These are phyloP conservation scores for Parazoanthus atlanticus DNA, from an alignment of 92 coral and sea anemone species.

Conservation along the genomic window DNA sequence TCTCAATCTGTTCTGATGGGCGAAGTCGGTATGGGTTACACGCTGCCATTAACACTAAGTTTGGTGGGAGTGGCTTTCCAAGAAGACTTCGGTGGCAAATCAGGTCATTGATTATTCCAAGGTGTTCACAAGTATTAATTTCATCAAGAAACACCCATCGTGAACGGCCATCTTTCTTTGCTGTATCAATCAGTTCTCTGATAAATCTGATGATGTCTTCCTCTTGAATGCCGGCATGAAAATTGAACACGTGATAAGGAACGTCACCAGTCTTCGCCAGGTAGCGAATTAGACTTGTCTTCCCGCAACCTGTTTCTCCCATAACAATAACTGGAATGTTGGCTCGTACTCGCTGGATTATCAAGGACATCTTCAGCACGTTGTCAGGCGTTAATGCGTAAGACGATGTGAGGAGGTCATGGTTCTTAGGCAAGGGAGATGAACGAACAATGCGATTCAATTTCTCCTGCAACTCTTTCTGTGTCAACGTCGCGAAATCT, in stretches of 20 bases:
- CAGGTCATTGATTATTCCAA: conserved; percentile 85
- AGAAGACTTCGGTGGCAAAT: conserved; percentile 82
- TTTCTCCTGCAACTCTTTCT: conserved; percentile 76
- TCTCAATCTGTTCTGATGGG: conserved; percentile 73
- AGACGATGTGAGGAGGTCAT: conserved; percentile 32
- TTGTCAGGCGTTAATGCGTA: conserved; percentile 97
- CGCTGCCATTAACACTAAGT: conserved; percentile 90
- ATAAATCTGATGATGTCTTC: conserved; percentile 67
- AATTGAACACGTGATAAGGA: conserved; percentile 75
- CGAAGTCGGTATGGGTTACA: conserved; percentile 98
- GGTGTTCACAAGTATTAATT: conserved; percentile 71
- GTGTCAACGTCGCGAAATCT: conserved; percentile 75
- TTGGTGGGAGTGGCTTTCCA: conserved; percentile 75
- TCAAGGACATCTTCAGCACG: conserved; percentile 89
- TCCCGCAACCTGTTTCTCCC: conserved; percentile 99
- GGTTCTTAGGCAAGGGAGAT: conserved; percentile 45
- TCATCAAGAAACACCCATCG: conserved; percentile 75
- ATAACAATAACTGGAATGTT: conserved; percentile 87
- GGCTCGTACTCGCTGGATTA: conserved; percentile 90
- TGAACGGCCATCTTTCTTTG: conserved; percentile 51
- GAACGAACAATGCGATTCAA: conserved; percentile 80
- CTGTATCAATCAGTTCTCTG: conserved; percentile 48
- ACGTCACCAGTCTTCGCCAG: conserved; percentile 82
- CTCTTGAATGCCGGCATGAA: conserved; percentile 91
- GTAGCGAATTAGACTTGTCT: conserved; percentile 93